These are phyloP conservation scores for Oreochromis niloticus DNA, from an alignment of 2,113 vertebrate species.

Conservation along the genomic window DNA sequence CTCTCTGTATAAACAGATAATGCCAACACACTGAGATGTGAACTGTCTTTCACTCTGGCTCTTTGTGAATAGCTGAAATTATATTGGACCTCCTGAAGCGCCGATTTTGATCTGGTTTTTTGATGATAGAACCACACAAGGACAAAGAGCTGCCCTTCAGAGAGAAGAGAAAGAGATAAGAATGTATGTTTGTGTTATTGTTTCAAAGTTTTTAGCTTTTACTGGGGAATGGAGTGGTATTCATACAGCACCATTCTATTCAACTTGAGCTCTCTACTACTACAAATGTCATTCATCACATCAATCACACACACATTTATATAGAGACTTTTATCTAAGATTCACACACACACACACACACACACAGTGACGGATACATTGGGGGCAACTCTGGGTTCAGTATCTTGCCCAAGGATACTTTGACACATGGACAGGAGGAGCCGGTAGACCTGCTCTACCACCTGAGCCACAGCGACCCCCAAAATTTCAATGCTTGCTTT, in stretches of 20 bases:
- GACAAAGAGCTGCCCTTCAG: conserved; percentile 9
- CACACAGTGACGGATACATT: not conserved
- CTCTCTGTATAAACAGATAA: conserved; percentile 3
- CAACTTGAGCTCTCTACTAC: not conserved
- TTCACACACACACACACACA: not conserved
- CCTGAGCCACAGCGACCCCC: not conserved
- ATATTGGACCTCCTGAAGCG: conserved; percentile 5
- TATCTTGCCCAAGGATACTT: not conserved
- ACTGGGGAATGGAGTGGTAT: not conserved
- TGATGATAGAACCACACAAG: not conserved
- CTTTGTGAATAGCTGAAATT: not conserved
- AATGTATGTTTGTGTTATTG: not conserved
- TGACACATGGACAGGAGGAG: not conserved
- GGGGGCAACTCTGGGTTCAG: not conserved
- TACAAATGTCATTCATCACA: not conserved
- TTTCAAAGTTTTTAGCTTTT: not conserved
- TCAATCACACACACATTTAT: not conserved
- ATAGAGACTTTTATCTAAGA: not conserved
- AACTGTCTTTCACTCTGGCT: not conserved
- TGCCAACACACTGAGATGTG: not conserved
- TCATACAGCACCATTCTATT: not conserved
- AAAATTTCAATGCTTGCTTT: not conserved
- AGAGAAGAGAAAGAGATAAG: not conserved
- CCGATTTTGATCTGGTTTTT: conserved; percentile 11
- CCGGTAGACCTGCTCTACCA: not conserved